Percentiles rank a stretch among this genome's conserved stretches.
Evolutionary conservation across 35 echinoderm and acorn worm species (phyloP).

Genomic region (Ptychodera flava): DNA sequence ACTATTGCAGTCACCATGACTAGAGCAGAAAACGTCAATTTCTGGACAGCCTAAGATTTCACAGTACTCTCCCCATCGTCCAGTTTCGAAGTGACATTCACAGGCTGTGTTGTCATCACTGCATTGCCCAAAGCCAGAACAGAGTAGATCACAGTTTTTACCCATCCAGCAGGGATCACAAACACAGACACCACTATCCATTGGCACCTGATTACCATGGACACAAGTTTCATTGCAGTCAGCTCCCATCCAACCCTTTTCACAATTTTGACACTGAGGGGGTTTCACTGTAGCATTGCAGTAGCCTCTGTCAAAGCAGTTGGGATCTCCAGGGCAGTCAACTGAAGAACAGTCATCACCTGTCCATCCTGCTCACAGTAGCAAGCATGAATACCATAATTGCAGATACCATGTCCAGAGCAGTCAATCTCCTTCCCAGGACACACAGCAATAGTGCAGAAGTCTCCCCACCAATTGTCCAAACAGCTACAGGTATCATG

Average conservation of each 20-base stretch:
- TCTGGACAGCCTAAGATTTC: conserved; percentile 78
- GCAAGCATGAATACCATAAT: conserved; percentile 58
- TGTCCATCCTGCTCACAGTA: conserved; percentile 66
- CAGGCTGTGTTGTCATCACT: conserved; percentile 25
- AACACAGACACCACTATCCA: conserved; percentile 47
- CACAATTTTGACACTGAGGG: conserved; percentile 63
- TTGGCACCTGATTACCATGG: conserved; percentile 46
- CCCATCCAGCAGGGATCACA: conserved; percentile 87
- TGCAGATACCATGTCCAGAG: conserved; percentile 83
- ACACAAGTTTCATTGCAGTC: conserved; percentile 67
- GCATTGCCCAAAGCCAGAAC: conserved; percentile 63
- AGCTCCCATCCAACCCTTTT: conserved; percentile 57
- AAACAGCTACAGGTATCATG: conserved; percentile 50
- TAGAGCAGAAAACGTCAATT: conserved; percentile 43
- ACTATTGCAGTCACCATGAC: conserved; percentile 71
- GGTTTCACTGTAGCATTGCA: conserved; percentile 46
- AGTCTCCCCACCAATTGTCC: conserved; percentile 52
- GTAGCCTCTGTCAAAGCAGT: conserved; percentile 53
- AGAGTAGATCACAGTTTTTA: conserved; percentile 58
- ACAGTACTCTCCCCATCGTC: conserved; percentile 57
- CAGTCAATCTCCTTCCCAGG: conserved; percentile 57
- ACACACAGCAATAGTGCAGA: conserved; percentile 62
- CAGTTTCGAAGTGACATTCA: conserved; percentile 57
- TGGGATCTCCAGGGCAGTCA: conserved; percentile 80
- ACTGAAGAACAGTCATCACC: conserved; percentile 46